Base-by-base conservation (phyloP, 2,113 vertebrate genomes). In the Elephantulus edwardii region DNA sequence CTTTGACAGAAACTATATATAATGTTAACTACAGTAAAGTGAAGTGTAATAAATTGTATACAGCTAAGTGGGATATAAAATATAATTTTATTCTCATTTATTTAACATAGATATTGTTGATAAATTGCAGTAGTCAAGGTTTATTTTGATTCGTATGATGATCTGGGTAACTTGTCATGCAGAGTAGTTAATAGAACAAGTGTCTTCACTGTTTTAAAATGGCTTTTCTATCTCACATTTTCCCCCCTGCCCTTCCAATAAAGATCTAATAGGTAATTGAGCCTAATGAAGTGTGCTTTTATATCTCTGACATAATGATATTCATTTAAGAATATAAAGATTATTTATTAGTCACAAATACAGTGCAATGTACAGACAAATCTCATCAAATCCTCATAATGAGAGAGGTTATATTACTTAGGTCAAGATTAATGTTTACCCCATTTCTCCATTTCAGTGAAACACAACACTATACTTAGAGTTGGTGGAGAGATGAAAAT, bases 271-370 rank as follows among this genome's bases (percentile, higher is more conserved):
- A 77, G 35, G 74, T n/a, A 89, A 83, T 58, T 11, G 28, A 93
- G 35, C 50, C 64, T 93, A 90, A 94, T 60, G 50, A 95, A 87
- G 48, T 83, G 70, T 86, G 35, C 50, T 86, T 93, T 90, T 79
- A 38, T 58, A 83, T 87, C 33, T 60, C 70, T 83, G 85, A 95
- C 46, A 86, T 86, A 77, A 93, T 64, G 80, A 64, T n/a, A 87
- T 48, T 90, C 28, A 80, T 42, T 89, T 83, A 90, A 90, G 64
- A 70, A 88, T 58, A 64, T 71, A 79, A 92, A 88, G 33, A 89
- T 66, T 89, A 84, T 52, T 52, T 91, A 89, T 66, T 50, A 88
- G 44, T 89, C 50, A 83, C 83, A 74, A 92, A 50, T 86, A 74
- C 7, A 91, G 13, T 62, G 33, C 38, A 89, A 85, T 58, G 10